Conservation (phyloP, 2,797 vertebrate species). For the Peromyscus nudipes region DNA sequence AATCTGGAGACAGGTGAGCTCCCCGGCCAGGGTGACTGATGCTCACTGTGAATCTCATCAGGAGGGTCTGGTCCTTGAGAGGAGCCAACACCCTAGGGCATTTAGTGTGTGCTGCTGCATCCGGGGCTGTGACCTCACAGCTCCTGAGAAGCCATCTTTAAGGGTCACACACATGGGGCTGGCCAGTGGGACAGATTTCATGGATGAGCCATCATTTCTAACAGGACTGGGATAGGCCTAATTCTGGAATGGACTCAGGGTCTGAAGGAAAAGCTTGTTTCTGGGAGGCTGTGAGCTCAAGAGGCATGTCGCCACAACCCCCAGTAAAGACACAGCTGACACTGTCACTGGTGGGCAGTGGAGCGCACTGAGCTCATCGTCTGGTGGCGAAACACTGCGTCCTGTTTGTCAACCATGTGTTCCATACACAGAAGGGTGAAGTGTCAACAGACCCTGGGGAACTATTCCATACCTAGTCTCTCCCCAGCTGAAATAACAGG, state of each 20-base stretch:
- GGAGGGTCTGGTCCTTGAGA: neutral
- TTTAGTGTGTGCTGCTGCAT: neutral
- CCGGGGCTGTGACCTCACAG: neutral
- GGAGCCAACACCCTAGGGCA: neutral
- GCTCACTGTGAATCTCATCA: too few relatives aligned
- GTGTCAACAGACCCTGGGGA: slow-evolving; percentile 17
- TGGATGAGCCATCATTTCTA: neutral
- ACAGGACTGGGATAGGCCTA: neutral
- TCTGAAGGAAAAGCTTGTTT: slow-evolving; percentile 16
- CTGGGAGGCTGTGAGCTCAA: neutral
- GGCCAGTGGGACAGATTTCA: neutral
- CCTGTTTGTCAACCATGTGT: slow-evolving; percentile 31
- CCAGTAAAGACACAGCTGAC: neutral
- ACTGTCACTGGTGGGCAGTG: neutral
- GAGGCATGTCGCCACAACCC: neutral
- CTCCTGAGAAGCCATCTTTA: neutral
- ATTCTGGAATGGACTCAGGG: neutral
- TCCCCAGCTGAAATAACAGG: neutral
- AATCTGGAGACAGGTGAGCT: neutral
- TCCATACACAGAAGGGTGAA: neutral
- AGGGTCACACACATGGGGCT: neutral
- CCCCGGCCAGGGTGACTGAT: neutral
- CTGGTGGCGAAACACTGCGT: neutral
- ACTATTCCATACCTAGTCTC: neutral
- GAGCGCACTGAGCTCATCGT: neutral